Evolutionary conservation across 2,888 invertebrate genomes (phyloP).

Genomic region (Microctonus aethiopoides): DNA sequence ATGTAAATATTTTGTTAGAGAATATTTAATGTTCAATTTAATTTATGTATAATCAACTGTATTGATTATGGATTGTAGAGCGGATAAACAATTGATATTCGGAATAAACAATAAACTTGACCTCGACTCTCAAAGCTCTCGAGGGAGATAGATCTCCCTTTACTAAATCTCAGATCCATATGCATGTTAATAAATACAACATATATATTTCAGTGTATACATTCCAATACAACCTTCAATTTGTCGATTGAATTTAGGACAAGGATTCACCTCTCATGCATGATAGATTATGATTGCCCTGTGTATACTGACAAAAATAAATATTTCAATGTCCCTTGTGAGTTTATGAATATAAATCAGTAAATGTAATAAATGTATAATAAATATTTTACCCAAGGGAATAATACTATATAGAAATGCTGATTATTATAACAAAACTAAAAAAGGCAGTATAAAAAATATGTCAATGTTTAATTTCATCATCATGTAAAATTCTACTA

Average conservation of each 20-base stretch:
- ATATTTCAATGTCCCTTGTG: neutral
- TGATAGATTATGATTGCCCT: neutral
- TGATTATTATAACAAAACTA: neutral
- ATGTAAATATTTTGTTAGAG: neutral
- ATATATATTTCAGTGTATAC: neutral
- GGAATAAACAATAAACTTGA: neutral
- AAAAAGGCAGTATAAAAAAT: neutral
- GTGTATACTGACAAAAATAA: neutral
- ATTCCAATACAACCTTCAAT: neutral
- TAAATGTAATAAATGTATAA: neutral
- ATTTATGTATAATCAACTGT: neutral
- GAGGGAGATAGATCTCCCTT: neutral
- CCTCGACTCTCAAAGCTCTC: neutral
- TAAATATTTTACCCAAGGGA: neutral
- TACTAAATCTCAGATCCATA: neutral
- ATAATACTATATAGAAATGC: neutral
- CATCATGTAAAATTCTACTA: neutral
- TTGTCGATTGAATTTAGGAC: conserved; percentile 10
- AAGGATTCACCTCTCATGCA: neutral
- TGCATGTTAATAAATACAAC: neutral
- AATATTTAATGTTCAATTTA: neutral
- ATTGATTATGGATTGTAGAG: neutral
- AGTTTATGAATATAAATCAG: neutral
- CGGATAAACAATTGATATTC: neutral
- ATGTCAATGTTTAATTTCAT: neutral